These are phyloP conservation scores for Sminthurinus aureus DNA, from an alignment of 2,888 invertebrate genomes.

Conservation along the genomic window DNA sequence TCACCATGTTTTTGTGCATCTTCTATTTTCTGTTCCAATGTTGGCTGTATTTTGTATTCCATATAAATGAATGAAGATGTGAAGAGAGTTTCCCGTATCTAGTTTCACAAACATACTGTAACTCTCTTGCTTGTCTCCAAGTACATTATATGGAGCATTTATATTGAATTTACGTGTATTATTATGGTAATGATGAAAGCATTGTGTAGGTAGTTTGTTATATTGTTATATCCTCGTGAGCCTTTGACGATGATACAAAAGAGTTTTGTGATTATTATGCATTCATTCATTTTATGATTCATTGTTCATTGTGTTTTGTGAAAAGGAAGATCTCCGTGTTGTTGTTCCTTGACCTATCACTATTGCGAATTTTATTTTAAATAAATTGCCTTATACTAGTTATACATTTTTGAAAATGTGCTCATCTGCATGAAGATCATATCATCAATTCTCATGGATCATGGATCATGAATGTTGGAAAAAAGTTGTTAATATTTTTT, in stretches of 20 bases:
- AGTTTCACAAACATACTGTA: conserved; percentile 26
- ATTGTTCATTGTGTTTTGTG: too few relatives aligned
- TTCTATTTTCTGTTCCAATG: neutral
- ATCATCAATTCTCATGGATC: too few relatives aligned
- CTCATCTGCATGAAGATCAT: too few relatives aligned
- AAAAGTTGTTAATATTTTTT: too few relatives aligned
- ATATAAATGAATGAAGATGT: neutral
- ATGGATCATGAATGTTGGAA: too few relatives aligned
- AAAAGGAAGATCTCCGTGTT: too few relatives aligned
- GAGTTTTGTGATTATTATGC: neutral
- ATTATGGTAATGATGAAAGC: neutral
- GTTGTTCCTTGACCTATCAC: too few relatives aligned
- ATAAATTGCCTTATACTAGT: too few relatives aligned
- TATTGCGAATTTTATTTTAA: too few relatives aligned
- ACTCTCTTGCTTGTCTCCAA: neutral
- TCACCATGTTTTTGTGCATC: neutral
- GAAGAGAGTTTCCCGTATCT: conserved; percentile 26
- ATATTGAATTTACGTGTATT: neutral
- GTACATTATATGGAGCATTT: neutral
- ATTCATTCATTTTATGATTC: neutral
- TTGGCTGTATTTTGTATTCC: neutral
- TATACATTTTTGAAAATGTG: too few relatives aligned
- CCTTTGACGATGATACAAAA: neutral
- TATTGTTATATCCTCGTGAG: neutral
- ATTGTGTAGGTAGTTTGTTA: neutral